Evolutionary conservation across 2,888 invertebrate genomes (phyloP), one percentile per base, ranked within the genome.

Genomic region (Drosophila crucigera): DNA sequence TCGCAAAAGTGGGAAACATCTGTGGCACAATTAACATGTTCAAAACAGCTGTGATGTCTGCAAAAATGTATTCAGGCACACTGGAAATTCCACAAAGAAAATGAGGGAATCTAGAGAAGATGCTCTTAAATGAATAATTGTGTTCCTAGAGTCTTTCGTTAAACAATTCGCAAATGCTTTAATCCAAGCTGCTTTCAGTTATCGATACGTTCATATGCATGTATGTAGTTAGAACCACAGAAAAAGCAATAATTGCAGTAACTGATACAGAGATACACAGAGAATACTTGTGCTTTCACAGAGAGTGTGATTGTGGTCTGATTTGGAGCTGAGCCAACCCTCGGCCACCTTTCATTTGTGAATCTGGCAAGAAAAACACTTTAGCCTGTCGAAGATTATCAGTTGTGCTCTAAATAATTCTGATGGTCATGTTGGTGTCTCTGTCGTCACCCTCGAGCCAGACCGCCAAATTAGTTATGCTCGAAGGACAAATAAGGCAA

Each of bases 401-500:
- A 83, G 43, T 83, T 85, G 41, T 66, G 63, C 49, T 76, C 56
- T 65, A 85, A 85, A 85, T 81, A 85, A 81, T 78, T 85, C 75
- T 67, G 78, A 81, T 75, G 74, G 66, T 63, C 39, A 55, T 74
- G 70, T 60, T 60, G 68, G 60, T 47, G 69, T 61, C 66, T 30
- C 50, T 47, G 28, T 55, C 25, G 55, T 60, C 64, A 50, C 67
- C 73, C 67, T 55, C 58, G 43, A 63, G 56, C 41, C 65, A 53
- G 31, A 75, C 83, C 71, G 50, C 39, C 73, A 65, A 84, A 74
- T 73, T 82, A 56, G 76, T 58, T 75, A 61, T 72, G 71, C 78
- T 81, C 63, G 65, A 66, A 52, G 14, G 47, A 16, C 33, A 64
- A 53, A 63, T 53, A 60, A 49, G 37, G 28, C 64, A 50, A 53